Base-by-base conservation (phyloP, 2,797 vertebrate species). In the Paedocypris micromegethes region DNA sequence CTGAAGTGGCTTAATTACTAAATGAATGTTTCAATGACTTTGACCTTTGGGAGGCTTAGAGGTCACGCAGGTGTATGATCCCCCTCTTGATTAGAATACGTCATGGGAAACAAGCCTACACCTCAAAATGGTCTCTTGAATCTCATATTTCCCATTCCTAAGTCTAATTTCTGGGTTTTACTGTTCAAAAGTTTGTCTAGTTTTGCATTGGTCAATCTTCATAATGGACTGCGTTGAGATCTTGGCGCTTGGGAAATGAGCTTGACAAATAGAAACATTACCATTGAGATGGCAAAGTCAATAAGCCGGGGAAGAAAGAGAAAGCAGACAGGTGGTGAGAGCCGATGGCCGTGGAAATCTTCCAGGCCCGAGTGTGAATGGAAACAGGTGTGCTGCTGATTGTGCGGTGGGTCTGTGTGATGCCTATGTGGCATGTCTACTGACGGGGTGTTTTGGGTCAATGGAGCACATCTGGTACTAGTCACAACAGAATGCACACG, bases 11-110 rank as follows among this genome's bases (percentile, higher is more conserved):
- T 90, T 89, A 91, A 91, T 91, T 91, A 90, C 87, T 86, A 88
- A 89, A 90, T 88, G 90, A 90, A 91, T 91, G 87, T 90, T 91
- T 91, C 88, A 91, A 91, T 90, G 87, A 89, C 89, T 90, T 90
- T 90, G 88, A 89, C 89, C 89, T 85, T 78, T 85, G 68, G 79
- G 84, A 85, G 86, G 79, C 85, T 86, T 74, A 0, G 9, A 74
- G 88, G 88, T 90, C 88, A 5, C 56, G 81, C 90, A 90, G 89
- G 88, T 90, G 90, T 91, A 88, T 90, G 90, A 90, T 88, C 85
- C 89, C 88, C 88, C 86, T 85, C 81, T 87, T 88, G 90, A 88
- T 90, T 81, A 85, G 83, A 89, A 89, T 89, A 85, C 88, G 85
- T 85, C 88, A 90, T 83, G 85, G 89, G 81, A 89, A 90, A 86